phyloP scores from a whole-genome alignment of 2,113 vertebrate genomes.

The Pleuronectes platessa region DNA sequence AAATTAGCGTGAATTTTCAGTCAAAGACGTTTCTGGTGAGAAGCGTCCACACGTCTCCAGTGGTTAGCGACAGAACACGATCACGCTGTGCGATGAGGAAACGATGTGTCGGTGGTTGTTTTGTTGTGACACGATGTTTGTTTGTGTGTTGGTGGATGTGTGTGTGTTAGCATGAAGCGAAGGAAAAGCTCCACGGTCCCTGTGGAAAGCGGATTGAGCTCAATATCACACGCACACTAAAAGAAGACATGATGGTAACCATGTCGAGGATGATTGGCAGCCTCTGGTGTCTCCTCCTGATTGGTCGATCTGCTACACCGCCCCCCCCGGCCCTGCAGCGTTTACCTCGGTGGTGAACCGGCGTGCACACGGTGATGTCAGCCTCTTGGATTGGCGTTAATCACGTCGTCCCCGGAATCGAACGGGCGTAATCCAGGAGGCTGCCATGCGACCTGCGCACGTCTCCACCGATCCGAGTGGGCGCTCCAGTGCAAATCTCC shows the following conservation, averaged over 20 bases:
- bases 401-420: not conserved
- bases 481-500: constrained; percentile 70
- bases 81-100: no score
- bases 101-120: no score
- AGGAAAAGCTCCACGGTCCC: not conserved
- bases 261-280: not conserved
- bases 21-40: not conserved
- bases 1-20: not conserved
- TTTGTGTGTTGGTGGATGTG: not conserved
- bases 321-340: not conserved
- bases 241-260: constrained; percentile 12
- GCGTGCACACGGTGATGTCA: constrained; percentile 16
- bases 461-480: constrained; percentile 34
- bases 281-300: no score
- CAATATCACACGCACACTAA: not conserved
- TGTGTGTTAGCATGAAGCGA: constrained; percentile 17
- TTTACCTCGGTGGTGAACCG: not conserved
- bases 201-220: constrained; percentile 26
- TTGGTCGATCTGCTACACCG: not conserved
- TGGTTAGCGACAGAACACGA: not conserved
- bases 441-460: constrained; percentile 38
- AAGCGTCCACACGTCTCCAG: not conserved
- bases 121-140: no score
- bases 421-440: constrained; percentile 62
- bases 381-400: constrained; percentile 42